A percentile compares a stretch with the other conserved stretches of the same genome.
These are phyloP conservation scores for Pristionchus japonicus DNA, from an alignment of 2,888 invertebrate genomes.

Conservation along the genomic window DNA sequence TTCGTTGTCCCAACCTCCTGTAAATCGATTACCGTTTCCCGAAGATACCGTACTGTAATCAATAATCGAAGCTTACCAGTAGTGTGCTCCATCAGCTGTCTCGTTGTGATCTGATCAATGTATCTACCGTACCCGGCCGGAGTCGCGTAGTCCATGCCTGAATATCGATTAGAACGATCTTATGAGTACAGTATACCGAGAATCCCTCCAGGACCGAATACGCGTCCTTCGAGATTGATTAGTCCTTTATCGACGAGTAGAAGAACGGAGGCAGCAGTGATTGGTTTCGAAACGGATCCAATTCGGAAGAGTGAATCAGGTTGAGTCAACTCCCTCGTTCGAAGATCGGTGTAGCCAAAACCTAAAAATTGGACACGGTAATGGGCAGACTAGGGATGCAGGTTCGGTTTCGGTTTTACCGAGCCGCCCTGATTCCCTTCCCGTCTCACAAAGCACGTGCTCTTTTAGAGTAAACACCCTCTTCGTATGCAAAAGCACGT, in stretches of 20 bases:
- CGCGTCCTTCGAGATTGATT: slow-evolving; percentile 4
- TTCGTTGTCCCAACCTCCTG: slow-evolving; percentile 73
- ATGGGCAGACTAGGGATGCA: no score
- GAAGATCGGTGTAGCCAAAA: slow-evolving; percentile 72
- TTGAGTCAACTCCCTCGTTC: slow-evolving; percentile 55
- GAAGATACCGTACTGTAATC: slow-evolving; percentile 69
- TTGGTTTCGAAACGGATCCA: slow-evolving; percentile 73
- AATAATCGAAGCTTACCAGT: slow-evolving; percentile 55
- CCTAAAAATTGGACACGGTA: slow-evolving; percentile 54
- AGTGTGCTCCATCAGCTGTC: slow-evolving; percentile 72
- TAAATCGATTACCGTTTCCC: neutral
- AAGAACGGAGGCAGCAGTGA: slow-evolving; percentile 72
- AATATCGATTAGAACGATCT: neutral
- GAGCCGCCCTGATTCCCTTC: no score
- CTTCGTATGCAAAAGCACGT: no score
- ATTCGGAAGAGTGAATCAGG: slow-evolving; percentile 56
- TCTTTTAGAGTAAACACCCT: no score
- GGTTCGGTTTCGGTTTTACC: no score
- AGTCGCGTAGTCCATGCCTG: slow-evolving; percentile 65
- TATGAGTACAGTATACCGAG: slow-evolving; percentile 7
- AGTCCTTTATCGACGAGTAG: slow-evolving; percentile 56
- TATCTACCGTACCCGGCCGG: slow-evolving; percentile 66
- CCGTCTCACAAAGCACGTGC: no score
- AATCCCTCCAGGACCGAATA: slow-evolving; percentile 37
- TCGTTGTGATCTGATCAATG: slow-evolving; percentile 70